Evolutionary conservation across 2,797 vertebrate genomes (phyloP), one percentile per base, ranked within the genome.

Genomic region (Telmatherina bonti): DNA sequence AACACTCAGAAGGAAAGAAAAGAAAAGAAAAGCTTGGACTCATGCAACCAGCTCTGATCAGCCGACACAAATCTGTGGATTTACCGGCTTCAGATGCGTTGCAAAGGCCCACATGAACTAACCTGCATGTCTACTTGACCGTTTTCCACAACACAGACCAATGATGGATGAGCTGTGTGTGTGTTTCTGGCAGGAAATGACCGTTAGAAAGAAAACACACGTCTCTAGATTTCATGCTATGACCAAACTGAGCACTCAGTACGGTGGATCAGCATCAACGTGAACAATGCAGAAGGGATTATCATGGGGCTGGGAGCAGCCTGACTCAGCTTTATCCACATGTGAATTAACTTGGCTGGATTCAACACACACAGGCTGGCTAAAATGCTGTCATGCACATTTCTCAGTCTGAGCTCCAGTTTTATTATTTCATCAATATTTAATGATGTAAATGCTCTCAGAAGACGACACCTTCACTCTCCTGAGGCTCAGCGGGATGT

Each of bases 341-440:
- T 41, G 75, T 57, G 76, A 81, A 73, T 12, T 33, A 79, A 73
- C 55, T 67, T 60, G 66, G 70, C 78, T 61, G 65, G 74, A 75
- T 69, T 68, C 70, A 10, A 20, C 70, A 49, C 57, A 20, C 15
- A 9, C 49, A 72, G 67, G 38, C 35, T 53, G 64, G 52, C 69
- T 67, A 68, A 83, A 83, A 63, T 78, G 78, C 82, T 78, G 76
- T 74, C 58, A 61, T 63, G 57, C 65, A 67, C 67, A 27, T 59
- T 78, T 73, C 63, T 79, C 55, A 67, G 53, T 71, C 64, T 60
- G 49, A 67, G 52, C 56, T 49, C 26, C 0, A 7, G 36, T 75
- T 86, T 83, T 85, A 88, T 86, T 80, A 79, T 83, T 76, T 82
- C 38, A 89, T 86, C 74, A 86, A 85, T 89, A 84, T 83, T 83